Base-by-base conservation (phyloP, 2,113 vertebrate species). In the Hippoglossus stenolepis region DNA sequence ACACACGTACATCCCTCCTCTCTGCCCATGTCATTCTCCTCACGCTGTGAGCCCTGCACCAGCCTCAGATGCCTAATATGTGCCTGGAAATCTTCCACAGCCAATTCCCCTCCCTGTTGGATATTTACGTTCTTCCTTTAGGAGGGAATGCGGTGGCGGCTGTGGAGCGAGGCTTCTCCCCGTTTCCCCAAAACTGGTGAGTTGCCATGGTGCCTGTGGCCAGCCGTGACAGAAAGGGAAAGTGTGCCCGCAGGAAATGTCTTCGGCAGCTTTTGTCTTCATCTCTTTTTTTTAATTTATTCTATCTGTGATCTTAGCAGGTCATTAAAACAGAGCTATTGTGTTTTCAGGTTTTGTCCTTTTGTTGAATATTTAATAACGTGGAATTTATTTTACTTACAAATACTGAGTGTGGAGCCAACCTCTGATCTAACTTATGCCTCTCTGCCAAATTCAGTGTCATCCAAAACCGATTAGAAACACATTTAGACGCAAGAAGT, bases 51-150 rank as follows among this genome's bases (percentile, higher is more conserved):
- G 38, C 45, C 53, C 24, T 57, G 58, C 51, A 3, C 20, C 51
- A n/a, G 51, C 43, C 31, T 24, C 63, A 74, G 63, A 65, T 56
- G 31, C 58, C n/a, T 43, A 11, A 43, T 13, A 43, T 43, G 40
- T 13, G 40, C 40, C 62, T 56, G 11, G 28, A 76, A 74, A 72
- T 82, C 74, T 80, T 65, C 83, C 81, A 53, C 60, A 54, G 70
- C 70, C 79, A 80, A 85, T 88, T 77, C 82, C 75, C 75, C 51
- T 86, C 75, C 26, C 85, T 63, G 65, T 28, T 82, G 70, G 89
- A 83, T 64, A 11, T 23, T n/a, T 35, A 23, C 45, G 14, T 85
- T 67, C 75, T 70, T 79, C 51, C 58, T 60, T 74, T 78, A 61
- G 4, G 7, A 71, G 61, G 70, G 67, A 70, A 71, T 73, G 72